Base-by-base conservation (phyloP, 2,888 invertebrate species). In the Aspidapion aeneum region DNA sequence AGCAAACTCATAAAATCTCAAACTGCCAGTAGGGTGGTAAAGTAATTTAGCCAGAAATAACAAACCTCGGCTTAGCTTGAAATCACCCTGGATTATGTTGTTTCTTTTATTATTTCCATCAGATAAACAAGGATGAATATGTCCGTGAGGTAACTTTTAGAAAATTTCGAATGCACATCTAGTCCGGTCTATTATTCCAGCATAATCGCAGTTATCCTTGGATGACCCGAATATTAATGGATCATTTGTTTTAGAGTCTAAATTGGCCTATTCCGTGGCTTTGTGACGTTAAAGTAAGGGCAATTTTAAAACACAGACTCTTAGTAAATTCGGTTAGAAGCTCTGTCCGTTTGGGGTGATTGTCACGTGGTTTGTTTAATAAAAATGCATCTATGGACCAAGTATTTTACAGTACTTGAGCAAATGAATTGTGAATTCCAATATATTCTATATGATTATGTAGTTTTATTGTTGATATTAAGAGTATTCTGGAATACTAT, bases 181-280 rank as follows among this genome's bases (percentile, higher is more conserved):
- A 35, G 35, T 35, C 35, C 35, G 35, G 35, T 35, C 35, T 35
- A 35, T 35, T 35, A 35, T 35, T 35, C 35, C 12, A n/a, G 19
- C 19, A 19, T 52, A 52, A 5, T 52, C 52, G 52, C 52, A 52
- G 52, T 52, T 17, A 19, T 18, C 52, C 52, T 17, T 19, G 52
- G 52, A 17, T 35, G 35, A 35, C 52, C 17, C 7, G 52, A 52
- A 52, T 52, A 52, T 52, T 52, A 52, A 52, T 52, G 52, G 52
- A 18, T 52, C 52, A 52, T 52, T 52, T 52, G 52, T 52, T 52
- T 19, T 52, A 52, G n/a, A 19, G 52, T n/a, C 35, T 12, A 35
- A 35, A 35, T 35, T 35, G 12, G 35, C 35, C 35, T 35, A 35
- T n/a, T n/a, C 35, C 3, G 12, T 7, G 12, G 12, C 35, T 35